Evolutionary conservation across 2,888 invertebrate species (phyloP).

Genomic region (Cephalotes varians): DNA sequence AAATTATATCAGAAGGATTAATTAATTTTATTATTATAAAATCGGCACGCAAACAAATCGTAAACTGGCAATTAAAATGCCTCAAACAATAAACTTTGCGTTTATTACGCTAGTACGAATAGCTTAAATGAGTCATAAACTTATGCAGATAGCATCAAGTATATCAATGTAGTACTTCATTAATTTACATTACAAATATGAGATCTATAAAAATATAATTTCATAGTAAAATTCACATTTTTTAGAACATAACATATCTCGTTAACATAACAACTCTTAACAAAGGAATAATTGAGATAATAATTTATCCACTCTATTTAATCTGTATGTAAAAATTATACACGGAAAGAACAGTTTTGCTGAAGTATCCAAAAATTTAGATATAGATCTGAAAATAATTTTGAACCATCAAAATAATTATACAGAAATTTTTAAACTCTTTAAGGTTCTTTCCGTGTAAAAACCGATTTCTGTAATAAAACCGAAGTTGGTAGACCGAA

Average conservation of each 20-base stretch:
- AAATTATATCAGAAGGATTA: neutral
- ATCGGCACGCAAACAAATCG: neutral
- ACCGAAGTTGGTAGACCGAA: neutral
- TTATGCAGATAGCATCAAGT: neutral
- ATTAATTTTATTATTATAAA: neutral
- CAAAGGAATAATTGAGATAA: neutral
- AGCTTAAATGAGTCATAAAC: neutral
- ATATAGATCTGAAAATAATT: too few relatives aligned
- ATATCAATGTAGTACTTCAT: neutral
- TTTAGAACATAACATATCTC: too few relatives aligned
- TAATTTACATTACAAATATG: neutral
- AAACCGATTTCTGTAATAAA: neutral
- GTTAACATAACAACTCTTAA: neutral
- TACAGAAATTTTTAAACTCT: too few relatives aligned
- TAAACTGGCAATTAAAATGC: neutral
- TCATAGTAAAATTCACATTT: neutral
- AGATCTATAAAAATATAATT: neutral
- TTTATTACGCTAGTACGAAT: conserved; percentile 4
- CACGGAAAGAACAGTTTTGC: too few relatives aligned
- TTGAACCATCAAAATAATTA: too few relatives aligned
- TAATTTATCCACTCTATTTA: neutral
- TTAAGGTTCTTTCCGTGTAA: too few relatives aligned
- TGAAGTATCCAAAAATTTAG: too few relatives aligned
- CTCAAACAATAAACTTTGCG: neutral
- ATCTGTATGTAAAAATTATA: neutral